Evolutionary conservation across 64 coral and sea anemone genomes (phyloP).

Genomic region (Cladopsammia gracilis): DNA sequence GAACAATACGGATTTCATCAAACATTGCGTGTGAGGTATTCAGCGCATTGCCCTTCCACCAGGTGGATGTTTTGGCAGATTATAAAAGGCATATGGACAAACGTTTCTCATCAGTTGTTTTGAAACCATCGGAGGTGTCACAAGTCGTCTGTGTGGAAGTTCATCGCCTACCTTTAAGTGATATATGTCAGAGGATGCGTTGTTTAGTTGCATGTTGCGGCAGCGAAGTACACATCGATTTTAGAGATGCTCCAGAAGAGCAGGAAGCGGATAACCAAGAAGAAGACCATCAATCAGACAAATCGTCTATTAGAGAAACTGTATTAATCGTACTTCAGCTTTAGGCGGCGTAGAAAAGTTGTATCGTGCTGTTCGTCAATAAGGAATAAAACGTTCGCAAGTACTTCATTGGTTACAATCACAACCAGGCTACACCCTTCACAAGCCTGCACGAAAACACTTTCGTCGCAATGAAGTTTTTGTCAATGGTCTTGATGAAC

Average conservation of each 20-base stretch:
- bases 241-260: conserved; percentile 9
- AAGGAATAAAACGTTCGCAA: conserved; percentile 9
- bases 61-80: conserved; percentile 11
- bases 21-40: too few species aligned
- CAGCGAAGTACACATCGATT: conserved; percentile 15
- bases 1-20: conserved; percentile 56
- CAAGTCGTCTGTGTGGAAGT: neutral
- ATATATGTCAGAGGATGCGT: neutral
- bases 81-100: neutral
- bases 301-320: too few species aligned
- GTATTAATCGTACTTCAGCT: too few species aligned
- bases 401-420: neutral
- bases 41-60: too few species aligned
- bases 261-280: too few species aligned
- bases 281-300: too few species aligned
- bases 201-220: conserved; percentile 17
- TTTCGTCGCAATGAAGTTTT: conserved; percentile 34
- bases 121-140: neutral
- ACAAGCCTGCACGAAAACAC: neutral
- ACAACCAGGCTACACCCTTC: conserved; percentile 26
- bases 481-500: conserved; percentile 27
- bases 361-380: neutral
- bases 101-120: neutral
- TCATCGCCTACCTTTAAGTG: neutral
- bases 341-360: conserved; percentile 48